A percentile compares a stretch with the other conserved stretches of the same genome.
Evolutionary conservation across 2,113 vertebrate species (phyloP).

Genomic region (Eudyptes chrysolophus): DNA sequence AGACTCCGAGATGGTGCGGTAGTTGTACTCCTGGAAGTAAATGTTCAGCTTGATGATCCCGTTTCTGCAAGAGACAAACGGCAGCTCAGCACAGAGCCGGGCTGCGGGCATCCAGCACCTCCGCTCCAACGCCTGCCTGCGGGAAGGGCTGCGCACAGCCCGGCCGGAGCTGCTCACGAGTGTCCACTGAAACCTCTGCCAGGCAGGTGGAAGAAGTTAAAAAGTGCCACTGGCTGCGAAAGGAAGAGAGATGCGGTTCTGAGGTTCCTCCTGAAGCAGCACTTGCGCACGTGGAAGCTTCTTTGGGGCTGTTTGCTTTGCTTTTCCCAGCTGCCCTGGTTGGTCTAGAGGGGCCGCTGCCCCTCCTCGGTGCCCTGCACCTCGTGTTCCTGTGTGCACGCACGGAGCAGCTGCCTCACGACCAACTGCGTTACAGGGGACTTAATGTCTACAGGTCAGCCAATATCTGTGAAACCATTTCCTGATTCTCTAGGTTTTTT

Average conservation of each 20-base stretch:
- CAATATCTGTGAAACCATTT: no score
- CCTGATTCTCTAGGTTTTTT: not conserved
- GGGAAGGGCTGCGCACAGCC: not conserved
- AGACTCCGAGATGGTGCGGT: conserved; percentile 75
- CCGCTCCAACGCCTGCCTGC: no score
- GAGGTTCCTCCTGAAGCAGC: not conserved
- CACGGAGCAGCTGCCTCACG: rapidly evolving
- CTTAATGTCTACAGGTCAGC: not conserved
- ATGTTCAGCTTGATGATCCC: conserved; percentile 82
- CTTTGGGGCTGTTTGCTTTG: not conserved
- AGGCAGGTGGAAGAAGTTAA: not conserved
- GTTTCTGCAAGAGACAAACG: conserved; percentile 19
- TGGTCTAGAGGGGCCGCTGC: not conserved
- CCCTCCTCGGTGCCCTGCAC: no score
- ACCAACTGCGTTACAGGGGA: rapidly evolving
- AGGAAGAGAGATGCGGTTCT: rapidly evolving
- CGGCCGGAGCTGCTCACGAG: rapidly evolving
- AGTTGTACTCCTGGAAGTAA: conserved; percentile 86
- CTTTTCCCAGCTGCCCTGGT: no score
- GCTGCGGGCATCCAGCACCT: rapidly evolving
- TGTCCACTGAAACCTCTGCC: rapidly evolving
- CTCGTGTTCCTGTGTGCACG: rapidly evolving
- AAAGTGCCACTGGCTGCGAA: no score
- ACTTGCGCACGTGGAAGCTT: not conserved
- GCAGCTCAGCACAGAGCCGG: not conserved